Evolutionary conservation across 2,888 invertebrate genomes (phyloP), one percentile per base, ranked within the genome.

Genomic region (Micropterix aruncella): DNA sequence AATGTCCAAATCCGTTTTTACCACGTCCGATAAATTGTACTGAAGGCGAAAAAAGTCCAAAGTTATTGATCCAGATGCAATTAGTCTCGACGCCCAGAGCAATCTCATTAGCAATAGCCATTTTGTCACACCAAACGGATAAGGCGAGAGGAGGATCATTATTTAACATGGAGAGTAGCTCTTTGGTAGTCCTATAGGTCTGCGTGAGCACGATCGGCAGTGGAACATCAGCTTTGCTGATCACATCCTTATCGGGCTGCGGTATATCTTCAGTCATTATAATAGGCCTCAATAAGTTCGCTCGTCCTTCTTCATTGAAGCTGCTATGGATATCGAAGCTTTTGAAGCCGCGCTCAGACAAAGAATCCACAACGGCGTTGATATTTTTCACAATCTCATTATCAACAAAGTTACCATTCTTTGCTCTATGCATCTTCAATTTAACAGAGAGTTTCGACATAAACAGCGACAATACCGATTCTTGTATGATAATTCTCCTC

Each of bases 91-190:
- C 37, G 36, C 17, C 42, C 19, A 46, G 54, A 1, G 68, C 63
- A 4, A 75, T 65, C 58, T 77, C 76, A 52, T 75, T 58, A 2
- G 68, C 67, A 16, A 75, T 54, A 27, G 69, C 61, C 37, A 68
- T 54, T 52, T 69, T 73, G 60, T 76, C 74, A 2, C 73, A 66
- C 74, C 75, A 77, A 18, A 77, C 61, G 46, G 74, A 72, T 2
- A 66, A 66, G 9, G 62, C 70, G 5, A 70, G 56, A 3, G 71
- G 70, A 37, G 62, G 60, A 12, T 61, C 60, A 55, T 72, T 74
- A 56, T 76, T 76, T 17, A 71, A 69, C 40, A 77, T 57, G 27
- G 60, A 55, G 2, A 74, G 59, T 44, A 48, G 49, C 44, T 49
- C 43, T 50, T 54, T 43, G 43, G 50, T 46, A 45, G 51, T 44